These are phyloP conservation scores for Crypturellus tataupa DNA, from an alignment of 2,797 vertebrate genomes.

Conservation along the genomic window DNA sequence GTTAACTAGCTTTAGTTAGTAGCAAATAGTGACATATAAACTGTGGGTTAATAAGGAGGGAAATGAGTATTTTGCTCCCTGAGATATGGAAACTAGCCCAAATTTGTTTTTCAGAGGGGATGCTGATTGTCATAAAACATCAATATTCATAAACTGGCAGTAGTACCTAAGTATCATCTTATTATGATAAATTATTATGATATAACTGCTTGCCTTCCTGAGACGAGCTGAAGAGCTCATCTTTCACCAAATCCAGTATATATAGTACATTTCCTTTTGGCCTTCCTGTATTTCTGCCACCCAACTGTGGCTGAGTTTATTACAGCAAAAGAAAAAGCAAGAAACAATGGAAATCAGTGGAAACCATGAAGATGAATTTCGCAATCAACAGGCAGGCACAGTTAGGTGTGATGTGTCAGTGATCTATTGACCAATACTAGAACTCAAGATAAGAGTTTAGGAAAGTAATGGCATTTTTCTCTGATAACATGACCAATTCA, in stretches of 20 bases:
- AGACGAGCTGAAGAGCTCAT: neutral
- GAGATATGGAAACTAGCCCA: neutral
- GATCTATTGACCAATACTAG: neutral
- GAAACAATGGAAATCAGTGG: neutral
- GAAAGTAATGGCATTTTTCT: rapidly evolving
- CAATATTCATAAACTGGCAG: neutral
- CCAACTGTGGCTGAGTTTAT: neutral
- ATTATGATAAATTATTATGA: neutral
- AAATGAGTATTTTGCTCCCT: neutral
- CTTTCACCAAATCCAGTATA: neutral
- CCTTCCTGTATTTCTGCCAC: neutral
- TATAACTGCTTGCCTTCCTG: neutral
- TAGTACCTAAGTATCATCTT: neutral
- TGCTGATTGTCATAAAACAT: neutral
- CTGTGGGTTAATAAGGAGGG: neutral
- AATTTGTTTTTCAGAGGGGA: neutral
- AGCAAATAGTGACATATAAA: rapidly evolving
- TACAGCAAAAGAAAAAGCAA: neutral
- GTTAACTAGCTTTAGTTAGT: neutral
- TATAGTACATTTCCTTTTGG: neutral
- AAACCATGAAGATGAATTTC: neutral
- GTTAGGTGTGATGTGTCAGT: neutral
- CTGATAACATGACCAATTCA: rapidly evolving
- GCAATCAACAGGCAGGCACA: neutral
- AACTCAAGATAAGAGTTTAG: neutral